Evolutionary conservation across 2,888 invertebrate genomes (phyloP).

Genomic region (Crocallis elinguaria): DNA sequence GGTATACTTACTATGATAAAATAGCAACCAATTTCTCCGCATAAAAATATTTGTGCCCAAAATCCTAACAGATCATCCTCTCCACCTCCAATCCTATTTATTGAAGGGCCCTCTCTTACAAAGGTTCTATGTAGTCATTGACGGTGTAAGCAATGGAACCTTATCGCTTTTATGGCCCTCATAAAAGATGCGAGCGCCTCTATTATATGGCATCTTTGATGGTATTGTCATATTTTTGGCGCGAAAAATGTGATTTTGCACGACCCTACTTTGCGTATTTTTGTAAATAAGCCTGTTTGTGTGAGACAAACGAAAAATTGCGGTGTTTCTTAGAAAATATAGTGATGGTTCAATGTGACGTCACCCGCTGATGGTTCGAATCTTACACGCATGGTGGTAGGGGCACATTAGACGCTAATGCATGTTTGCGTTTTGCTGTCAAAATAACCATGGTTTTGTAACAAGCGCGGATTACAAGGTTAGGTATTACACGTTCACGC

Average conservation of each 20-base stretch:
- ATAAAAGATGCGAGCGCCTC: constrained; percentile 31
- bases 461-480: too few species aligned
- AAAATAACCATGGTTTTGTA: too few species aligned
- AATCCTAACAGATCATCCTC: constrained; percentile 19
- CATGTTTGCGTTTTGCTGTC: too few species aligned
- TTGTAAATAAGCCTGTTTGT: constrained; percentile 16
- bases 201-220: constrained; percentile 35
- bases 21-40: neutral
- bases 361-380: too few species aligned
- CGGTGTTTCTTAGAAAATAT: neutral
- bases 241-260: constrained; percentile 30
- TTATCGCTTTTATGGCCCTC: constrained; percentile 37
- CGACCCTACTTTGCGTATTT: constrained; percentile 30
- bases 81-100: constrained; percentile 29
- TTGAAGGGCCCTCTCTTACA: constrained; percentile 20
- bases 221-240: constrained; percentile 38
- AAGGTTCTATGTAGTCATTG: constrained; percentile 26
- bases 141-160: constrained; percentile 26
- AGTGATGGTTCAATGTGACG: too few species aligned
- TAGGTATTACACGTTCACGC: too few species aligned
- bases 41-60: constrained; percentile 28
- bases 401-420: too few species aligned
- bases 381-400: too few species aligned
- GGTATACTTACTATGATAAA: too few species aligned
- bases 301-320: constrained; percentile 1